Evolutionary conservation across 1,140 invertebrate species (phyloP).

Genomic region (Nautilus pompilius): DNA sequence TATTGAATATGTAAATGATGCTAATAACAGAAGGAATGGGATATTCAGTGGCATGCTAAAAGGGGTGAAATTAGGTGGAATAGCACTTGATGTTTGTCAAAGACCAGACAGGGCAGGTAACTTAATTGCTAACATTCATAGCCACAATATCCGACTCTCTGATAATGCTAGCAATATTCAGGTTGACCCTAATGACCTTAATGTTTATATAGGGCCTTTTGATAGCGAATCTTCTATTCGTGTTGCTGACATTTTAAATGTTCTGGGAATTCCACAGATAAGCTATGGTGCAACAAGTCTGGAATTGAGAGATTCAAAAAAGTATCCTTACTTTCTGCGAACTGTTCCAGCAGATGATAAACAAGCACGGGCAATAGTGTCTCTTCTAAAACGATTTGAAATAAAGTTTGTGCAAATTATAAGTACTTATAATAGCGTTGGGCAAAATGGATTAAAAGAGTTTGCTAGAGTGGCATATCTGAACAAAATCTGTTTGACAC

Average conservation of each 20-base stretch:
- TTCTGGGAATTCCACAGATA: slow-evolving; percentile 71
- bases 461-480: slow-evolving; percentile 37
- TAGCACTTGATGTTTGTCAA: slow-evolving; percentile 44
- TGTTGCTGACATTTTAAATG: slow-evolving; percentile 64
- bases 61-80: slow-evolving; percentile 35
- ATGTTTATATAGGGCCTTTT: slow-evolving; percentile 47
- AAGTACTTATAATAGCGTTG: slow-evolving; percentile 35
- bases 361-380: slow-evolving; percentile 72
- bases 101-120: slow-evolving; percentile 44
- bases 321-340: slow-evolving; percentile 72
- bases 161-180: slow-evolving; percentile 13
- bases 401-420: slow-evolving; percentile 40
- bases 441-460: slow-evolving; percentile 30
- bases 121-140: slow-evolving; percentile 48
- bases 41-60: slow-evolving; percentile 30
- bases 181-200: slow-evolving; percentile 31
- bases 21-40: slow-evolving; percentile 36
- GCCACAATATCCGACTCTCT: slow-evolving; percentile 23
- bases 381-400: slow-evolving; percentile 40
- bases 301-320: slow-evolving; percentile 24
- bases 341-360: slow-evolving; percentile 81
- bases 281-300: slow-evolving; percentile 73
- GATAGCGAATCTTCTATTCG: slow-evolving; percentile 67
- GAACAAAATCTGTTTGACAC: slow-evolving; percentile 43
- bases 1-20: slow-evolving; percentile 40